Conservation (phyloP, 2,113 vertebrate genomes). For the Pterocles burchelli region DNA sequence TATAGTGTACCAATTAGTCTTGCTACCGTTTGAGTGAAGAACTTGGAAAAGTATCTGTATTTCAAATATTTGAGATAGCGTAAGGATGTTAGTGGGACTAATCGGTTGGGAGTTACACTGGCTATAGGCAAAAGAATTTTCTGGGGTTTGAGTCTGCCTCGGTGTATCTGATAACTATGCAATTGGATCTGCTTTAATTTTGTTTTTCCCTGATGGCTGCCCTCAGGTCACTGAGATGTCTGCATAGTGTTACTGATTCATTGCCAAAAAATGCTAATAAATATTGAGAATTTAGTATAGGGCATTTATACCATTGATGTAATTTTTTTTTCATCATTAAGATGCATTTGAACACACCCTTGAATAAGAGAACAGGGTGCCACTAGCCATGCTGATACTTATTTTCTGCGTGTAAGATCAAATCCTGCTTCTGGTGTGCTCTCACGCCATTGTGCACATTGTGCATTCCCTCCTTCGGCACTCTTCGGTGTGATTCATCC, state of each 20-base stretch:
- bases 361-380: not conserved
- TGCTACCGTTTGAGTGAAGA: not conserved
- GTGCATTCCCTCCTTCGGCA: not conserved
- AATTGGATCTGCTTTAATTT: not conserved
- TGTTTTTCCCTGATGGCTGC: not conserved
- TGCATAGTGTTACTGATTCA: not conserved
- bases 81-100: not conserved
- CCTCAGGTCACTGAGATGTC: not conserved
- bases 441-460: rapidly evolving
- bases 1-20: not conserved
- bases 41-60: not conserved
- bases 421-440: not conserved
- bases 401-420: rapidly evolving
- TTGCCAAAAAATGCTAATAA: not conserved
- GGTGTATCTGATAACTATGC: not conserved
- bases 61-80: not conserved
- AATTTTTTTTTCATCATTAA: not conserved
- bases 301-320: not conserved
- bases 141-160: not conserved
- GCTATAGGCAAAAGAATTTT: not conserved
- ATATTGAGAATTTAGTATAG: not conserved
- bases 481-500: not conserved
- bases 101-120: not conserved
- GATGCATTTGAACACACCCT: not conserved
- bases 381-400: too few relatives aligned